Evolutionary conservation across 2,888 invertebrate genomes (phyloP), one percentile per base, ranked within the genome.

Genomic region (Clepsis dumicolana): DNA sequence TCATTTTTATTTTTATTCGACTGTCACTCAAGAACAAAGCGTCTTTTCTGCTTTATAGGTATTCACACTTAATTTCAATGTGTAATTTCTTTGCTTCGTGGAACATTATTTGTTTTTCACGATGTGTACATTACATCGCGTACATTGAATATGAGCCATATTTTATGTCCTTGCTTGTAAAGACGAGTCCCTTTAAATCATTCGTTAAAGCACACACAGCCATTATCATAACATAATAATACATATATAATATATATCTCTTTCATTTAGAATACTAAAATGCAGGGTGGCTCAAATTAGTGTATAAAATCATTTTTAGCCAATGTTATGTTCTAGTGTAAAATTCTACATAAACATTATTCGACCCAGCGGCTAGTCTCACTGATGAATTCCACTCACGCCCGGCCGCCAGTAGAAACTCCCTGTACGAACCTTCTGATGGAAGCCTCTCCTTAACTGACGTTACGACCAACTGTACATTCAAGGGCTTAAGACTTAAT

Each of bases 331-430:
- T 56, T 57, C 56, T 57, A 57, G 57, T 65, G 50, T 27, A 57
- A 57, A 59, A 59, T 65, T 65, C 27, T 48, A 57, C n/a, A n/a
- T 48, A 38, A 21, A 25, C 57, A 48, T 57, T 59, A 65, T 65
- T 65, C 57, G 50, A 38, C 57, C 56, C 25, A 35, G 57, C 38
- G 50, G 64, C 50, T 59, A 65, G 27, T 41, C 27, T 38, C 27
- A 35, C 59, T 65, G 65, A 65, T 65, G 59, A 59, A 65, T 65
- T 65, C 65, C 50, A 32, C 50, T 59, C 65, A 65, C 65, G 65
- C 59, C 21, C 52, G 29, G 44, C 44, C 18, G 59, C 52, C 59
- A 41, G 52, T 8, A 52, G n/a, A 10, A 52, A 18, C 12, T 48
- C 48, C 48, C 64, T 65, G 57, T 48, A 38, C 50, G 57, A 59